These are phyloP conservation scores for Drosophila kanapiae DNA, from an alignment of 1,140 invertebrate genomes.

Conservation along the genomic window DNA sequence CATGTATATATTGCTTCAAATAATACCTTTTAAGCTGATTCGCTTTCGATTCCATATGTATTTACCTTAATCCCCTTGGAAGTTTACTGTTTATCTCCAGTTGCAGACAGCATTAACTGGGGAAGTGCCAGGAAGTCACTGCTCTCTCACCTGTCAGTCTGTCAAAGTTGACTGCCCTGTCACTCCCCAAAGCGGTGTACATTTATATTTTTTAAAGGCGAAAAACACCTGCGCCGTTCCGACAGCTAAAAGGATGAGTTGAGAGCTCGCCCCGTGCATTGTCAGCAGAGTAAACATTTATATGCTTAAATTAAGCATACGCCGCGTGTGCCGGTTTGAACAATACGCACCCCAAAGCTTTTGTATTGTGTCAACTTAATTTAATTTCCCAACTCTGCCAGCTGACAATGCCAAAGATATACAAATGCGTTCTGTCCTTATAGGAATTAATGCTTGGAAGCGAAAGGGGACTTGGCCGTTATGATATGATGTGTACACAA, in stretches of 20 bases:
- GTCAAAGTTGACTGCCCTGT: slow-evolving; percentile 33
- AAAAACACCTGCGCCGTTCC: slow-evolving; percentile 12
- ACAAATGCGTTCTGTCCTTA: slow-evolving; percentile 21
- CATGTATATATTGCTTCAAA: no score
- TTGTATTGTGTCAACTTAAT: slow-evolving; percentile 53
- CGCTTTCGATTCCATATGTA: no score
- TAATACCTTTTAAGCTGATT: no score
- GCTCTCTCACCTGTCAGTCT: slow-evolving; percentile 3
- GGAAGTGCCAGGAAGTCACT: slow-evolving; percentile 17
- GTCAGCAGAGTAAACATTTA: slow-evolving; percentile 41
- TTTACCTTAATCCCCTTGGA: slow-evolving; percentile 3
- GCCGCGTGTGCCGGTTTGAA: slow-evolving; percentile 34
- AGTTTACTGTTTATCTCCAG: slow-evolving; percentile 12
- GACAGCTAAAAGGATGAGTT: slow-evolving; percentile 18
- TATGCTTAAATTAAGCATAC: slow-evolving; percentile 55
- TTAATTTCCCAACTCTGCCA: slow-evolving; percentile 45
- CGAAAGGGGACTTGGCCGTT: slow-evolving; percentile 8
- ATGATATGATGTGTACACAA: slow-evolving; percentile 16
- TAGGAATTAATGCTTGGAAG: slow-evolving; percentile 2
- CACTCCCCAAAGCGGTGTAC: slow-evolving; percentile 10
- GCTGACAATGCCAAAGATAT: slow-evolving; percentile 42
- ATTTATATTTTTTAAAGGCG: slow-evolving; percentile 24
- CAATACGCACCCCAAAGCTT: slow-evolving; percentile 26
- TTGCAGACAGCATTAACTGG: slow-evolving; percentile 26
- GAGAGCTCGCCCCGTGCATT: slow-evolving; percentile 25